phyloP scores from a whole-genome alignment of 2,113 vertebrate genomes.

The Misgurnus mizolepis region DNA sequence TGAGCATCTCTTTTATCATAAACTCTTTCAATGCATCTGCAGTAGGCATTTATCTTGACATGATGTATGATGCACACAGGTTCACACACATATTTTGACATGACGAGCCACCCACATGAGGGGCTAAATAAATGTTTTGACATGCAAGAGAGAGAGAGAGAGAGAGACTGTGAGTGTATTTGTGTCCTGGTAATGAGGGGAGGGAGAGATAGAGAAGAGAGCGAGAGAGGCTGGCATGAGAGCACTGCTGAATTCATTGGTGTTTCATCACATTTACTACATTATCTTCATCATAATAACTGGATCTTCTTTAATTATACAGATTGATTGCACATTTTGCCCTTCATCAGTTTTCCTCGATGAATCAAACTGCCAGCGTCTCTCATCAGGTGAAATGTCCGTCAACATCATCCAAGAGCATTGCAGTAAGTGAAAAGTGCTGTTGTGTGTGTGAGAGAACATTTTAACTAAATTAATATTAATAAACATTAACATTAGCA shows the following conservation, averaged over 20 bases:
- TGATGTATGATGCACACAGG: too few relatives aligned
- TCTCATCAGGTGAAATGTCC: constrained; percentile 81
- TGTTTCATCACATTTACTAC: not conserved
- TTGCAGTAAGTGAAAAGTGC: constrained; percentile 70
- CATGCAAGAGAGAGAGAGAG: not conserved
- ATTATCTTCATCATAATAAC: not conserved
- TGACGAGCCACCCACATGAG: too few relatives aligned
- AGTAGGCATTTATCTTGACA: too few relatives aligned
- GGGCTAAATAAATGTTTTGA: too few relatives aligned
- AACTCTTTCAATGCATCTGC: too few relatives aligned
- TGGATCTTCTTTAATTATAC: not conserved
- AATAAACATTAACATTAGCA: too few relatives aligned
- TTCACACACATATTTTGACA: too few relatives aligned
- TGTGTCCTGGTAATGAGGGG: not conserved
- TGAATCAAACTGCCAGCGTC: constrained; percentile 82
- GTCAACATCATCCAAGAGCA: constrained; percentile 62
- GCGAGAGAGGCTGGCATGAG: not conserved
- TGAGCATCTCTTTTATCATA: too few relatives aligned
- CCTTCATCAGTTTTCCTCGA: constrained; percentile 43
- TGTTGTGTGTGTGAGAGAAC: not conserved
- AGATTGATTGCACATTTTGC: not conserved
- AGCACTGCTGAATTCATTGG: not conserved
- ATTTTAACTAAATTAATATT: too few relatives aligned
- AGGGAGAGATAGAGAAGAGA: not conserved
- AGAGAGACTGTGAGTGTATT: too few relatives aligned